Evolutionary conservation across 2,113 vertebrate genomes (phyloP).

Genomic region (Tychaedon coryphoeus): DNA sequence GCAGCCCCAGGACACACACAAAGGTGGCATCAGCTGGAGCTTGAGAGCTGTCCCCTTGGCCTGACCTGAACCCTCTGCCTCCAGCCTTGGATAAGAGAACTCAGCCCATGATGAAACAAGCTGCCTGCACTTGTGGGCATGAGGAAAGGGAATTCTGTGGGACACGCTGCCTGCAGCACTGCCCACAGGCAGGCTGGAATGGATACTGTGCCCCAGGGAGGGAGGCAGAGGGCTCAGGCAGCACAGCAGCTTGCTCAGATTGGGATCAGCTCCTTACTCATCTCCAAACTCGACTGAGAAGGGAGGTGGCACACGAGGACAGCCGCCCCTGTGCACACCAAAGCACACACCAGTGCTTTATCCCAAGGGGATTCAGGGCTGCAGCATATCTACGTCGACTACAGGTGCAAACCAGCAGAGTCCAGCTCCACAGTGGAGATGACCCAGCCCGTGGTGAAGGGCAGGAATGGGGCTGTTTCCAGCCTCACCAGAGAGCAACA

Average conservation of each 20-base stretch:
- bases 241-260: not conserved
- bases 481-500: not conserved
- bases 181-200: not conserved
- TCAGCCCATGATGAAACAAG: not conserved
- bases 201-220: not conserved
- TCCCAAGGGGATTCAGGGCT: not conserved
- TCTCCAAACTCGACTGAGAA: not conserved
- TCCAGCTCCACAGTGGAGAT: not conserved
- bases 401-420: not conserved
- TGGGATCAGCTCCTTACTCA: not conserved
- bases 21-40: not conserved
- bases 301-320: not conserved
- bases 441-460: not conserved
- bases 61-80: not conserved
- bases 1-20: not conserved
- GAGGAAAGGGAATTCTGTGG: not conserved
- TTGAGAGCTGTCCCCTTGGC: fast-evolving
- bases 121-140: not conserved
- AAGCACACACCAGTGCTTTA: not conserved
- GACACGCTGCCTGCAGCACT: not conserved
- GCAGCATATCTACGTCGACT: not conserved
- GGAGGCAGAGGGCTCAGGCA: not conserved
- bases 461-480: not conserved
- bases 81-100: not conserved
- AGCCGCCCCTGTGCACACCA: fast-evolving